These are phyloP conservation scores for Agriopis leucophaearia DNA, from an alignment of 2,888 invertebrate species.

Conservation along the genomic window DNA sequence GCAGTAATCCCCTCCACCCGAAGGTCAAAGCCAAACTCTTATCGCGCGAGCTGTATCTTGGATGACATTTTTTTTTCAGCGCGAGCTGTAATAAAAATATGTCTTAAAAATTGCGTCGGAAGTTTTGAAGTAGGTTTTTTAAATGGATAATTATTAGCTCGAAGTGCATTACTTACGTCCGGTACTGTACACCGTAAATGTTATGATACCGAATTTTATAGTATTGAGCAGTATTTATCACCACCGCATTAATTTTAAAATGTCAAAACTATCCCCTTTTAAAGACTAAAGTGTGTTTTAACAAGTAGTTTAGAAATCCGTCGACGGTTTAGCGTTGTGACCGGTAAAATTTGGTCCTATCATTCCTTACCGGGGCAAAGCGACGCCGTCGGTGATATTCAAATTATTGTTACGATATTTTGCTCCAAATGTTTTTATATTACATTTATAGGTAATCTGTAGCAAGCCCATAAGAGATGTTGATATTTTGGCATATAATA, in stretches of 20 bases:
- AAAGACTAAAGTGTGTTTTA: constrained; percentile 73
- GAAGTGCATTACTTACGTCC: too few relatives aligned
- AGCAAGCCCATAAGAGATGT: constrained; percentile 46
- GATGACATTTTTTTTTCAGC: too few relatives aligned
- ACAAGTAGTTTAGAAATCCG: constrained; percentile 57
- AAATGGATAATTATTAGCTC: too few relatives aligned
- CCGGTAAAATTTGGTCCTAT: constrained; percentile 88
- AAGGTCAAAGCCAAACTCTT: too few relatives aligned
- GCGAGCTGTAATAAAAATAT: too few relatives aligned
- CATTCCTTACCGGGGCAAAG: constrained; percentile 87
- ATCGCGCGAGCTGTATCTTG: too few relatives aligned
- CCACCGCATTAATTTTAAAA: constrained; percentile 7
- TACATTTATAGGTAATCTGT: constrained; percentile 48
- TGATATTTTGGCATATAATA: constrained; percentile 48
- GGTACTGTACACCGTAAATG: background rate
- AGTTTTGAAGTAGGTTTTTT: too few relatives aligned
- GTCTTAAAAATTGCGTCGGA: too few relatives aligned
- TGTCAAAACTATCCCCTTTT: constrained; percentile 59
- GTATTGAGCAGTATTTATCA: constrained; percentile 5
- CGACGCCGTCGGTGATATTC: constrained; percentile 58
- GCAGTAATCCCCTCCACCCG: too few relatives aligned
- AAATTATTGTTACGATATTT: constrained; percentile 56
- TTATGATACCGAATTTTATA: background rate
- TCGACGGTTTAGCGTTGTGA: constrained; percentile 73
- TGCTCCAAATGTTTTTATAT: constrained; percentile 47